Evolutionary conservation across 2,113 vertebrate genomes (phyloP).

Genomic region (Heteronetta atricapilla): DNA sequence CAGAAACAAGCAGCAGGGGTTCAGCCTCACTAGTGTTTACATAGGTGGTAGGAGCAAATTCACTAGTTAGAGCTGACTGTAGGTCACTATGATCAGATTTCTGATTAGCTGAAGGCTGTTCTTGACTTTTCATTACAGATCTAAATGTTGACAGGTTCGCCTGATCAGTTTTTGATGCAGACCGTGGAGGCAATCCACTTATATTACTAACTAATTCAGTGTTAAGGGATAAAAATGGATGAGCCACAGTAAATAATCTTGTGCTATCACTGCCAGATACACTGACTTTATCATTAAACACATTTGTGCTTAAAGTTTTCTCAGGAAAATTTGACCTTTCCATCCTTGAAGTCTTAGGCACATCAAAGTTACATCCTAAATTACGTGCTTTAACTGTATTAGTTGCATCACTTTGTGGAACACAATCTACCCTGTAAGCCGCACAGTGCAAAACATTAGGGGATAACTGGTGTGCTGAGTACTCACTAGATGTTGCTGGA

Average conservation of each 20-base stretch:
- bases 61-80: neutral
- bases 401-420: slow-evolving; percentile 10
- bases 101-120: slow-evolving; percentile 48
- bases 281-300: slow-evolving; percentile 79
- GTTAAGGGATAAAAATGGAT: slow-evolving; percentile 91
- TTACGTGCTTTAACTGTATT: neutral
- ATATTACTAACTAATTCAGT: slow-evolving; percentile 94
- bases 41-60: slow-evolving; percentile 26
- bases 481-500: slow-evolving; percentile 92
- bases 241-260: slow-evolving; percentile 62
- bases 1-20: slow-evolving; percentile 78
- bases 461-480: slow-evolving; percentile 76
- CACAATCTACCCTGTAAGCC: slow-evolving; percentile 47
- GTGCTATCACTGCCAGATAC: slow-evolving; percentile 56
- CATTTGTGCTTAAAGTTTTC: slow-evolving; percentile 74
- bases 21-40: slow-evolving; percentile 68
- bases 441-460: slow-evolving; percentile 60
- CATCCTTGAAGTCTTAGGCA: slow-evolving; percentile 77
- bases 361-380: slow-evolving; percentile 30
- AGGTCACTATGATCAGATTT: slow-evolving; percentile 25
- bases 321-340: slow-evolving; percentile 78
- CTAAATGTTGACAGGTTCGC: slow-evolving; percentile 33
- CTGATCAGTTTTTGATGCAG: slow-evolving; percentile 47
- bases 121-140: slow-evolving; percentile 40
- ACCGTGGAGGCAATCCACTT: slow-evolving; percentile 83